Evolutionary conservation across 2,797 vertebrate species (phyloP).

Genomic region (Potorous gilbertii): DNA sequence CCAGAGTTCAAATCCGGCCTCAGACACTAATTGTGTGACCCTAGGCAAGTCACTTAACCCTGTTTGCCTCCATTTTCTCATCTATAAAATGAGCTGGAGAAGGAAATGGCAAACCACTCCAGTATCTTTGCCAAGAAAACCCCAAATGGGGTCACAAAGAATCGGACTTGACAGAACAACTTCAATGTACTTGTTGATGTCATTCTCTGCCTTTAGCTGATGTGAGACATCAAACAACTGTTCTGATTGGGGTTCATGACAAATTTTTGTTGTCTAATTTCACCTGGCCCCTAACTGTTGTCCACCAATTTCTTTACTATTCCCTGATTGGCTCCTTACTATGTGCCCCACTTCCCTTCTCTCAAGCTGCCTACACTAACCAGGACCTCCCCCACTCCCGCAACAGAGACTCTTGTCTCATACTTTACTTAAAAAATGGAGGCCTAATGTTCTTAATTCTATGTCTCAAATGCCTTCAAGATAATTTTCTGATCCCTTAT

Average conservation of each 20-base stretch:
- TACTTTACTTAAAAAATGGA: neutral
- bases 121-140: neutral
- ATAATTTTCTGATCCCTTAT: neutral
- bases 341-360: neutral
- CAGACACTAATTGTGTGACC: no score
- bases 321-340: neutral
- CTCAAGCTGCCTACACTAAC: neutral
- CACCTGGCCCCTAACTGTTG: neutral
- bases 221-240: neutral
- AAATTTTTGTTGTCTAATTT: neutral
- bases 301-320: neutral
- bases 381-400: neutral
- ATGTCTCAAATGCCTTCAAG: neutral
- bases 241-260: neutral
- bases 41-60: no score
- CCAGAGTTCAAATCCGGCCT: neutral
- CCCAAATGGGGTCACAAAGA: neutral
- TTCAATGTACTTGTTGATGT: neutral
- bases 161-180: neutral
- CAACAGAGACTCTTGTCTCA: neutral
- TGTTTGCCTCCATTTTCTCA: neutral
- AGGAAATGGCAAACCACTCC: neutral
- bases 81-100: neutral
- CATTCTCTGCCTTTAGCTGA: neutral
- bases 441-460: neutral